Evolutionary conservation across 2,113 vertebrate genomes (phyloP), one percentile per base, ranked within the genome.

Genomic region (Menura novaehollandiae): DNA sequence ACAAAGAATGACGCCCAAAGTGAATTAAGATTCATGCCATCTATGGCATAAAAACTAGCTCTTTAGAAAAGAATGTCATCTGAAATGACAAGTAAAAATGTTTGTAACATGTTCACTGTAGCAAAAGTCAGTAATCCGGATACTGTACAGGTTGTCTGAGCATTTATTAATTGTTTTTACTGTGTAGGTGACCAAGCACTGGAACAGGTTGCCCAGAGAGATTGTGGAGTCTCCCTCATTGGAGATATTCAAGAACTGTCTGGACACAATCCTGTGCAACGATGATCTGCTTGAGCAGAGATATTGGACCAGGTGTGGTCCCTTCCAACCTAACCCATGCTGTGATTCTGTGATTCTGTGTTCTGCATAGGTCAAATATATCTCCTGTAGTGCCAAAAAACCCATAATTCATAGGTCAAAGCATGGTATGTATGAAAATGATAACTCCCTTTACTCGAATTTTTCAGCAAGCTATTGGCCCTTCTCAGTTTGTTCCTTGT

Each of bases 161-260:
- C 30, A 59, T 21, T 59, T 74, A 11, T 67, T 46, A 85, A 55
- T 55, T 75, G 12, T 13, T 9, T 41, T 83, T 15, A 23, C 12
- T 69, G 46, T 41, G 16, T 4, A 2, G 13, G 21, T 26, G 39
- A 18, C 13, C 0, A 0, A 5, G 41, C n/a, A 27, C 18, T 47
- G 35, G 32, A 56, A 49, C 13, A 56, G 22, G 3, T 24, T 63
- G 6, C 6, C 18, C n/a, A 37, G 7, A 69, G 41, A 63, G 12
- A 1, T 1, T 49, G 7, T 37, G 47, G 32, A 62, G 22, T 84
- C 22, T 53, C 28, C 13, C 28, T 77, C 41, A 37, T 12, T 14
- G 41, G 8, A 10, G 12, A 43, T 13, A 69, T 63, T 76, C 46
- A 41, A 2, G 2, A 53, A 47, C 27, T 7, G 4, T 15, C 15